phyloP scores from a whole-genome alignment of 1,140 invertebrate species.

The Magallana ariakensis region DNA sequence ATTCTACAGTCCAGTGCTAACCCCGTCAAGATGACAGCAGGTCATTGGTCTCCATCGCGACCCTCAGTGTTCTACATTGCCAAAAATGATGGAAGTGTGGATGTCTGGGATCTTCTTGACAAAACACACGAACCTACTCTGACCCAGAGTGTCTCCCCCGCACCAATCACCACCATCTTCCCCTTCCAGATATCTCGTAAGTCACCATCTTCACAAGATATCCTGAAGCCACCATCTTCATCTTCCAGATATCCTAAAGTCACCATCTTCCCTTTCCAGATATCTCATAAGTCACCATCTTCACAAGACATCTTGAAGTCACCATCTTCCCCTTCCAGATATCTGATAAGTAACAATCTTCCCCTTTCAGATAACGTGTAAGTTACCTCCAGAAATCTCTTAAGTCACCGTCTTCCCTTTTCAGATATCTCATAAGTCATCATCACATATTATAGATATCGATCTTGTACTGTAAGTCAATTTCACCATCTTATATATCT shows the following conservation, averaged over 20 bases:
- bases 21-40: conserved; percentile 69
- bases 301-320: too few relatives aligned
- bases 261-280: too few relatives aligned
- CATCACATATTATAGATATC: too few relatives aligned
- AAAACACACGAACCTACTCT: conserved; percentile 80
- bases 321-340: too few relatives aligned
- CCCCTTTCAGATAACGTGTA: not conserved
- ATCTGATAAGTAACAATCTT: not conserved
- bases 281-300: too few relatives aligned
- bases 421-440: not conserved
- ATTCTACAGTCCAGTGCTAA: conserved; percentile 73
- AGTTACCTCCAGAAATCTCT: too few relatives aligned
- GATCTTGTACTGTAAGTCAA: too few relatives aligned
- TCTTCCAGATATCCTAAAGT: too few relatives aligned
- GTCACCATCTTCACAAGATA: conserved; percentile 31
- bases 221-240: too few relatives aligned
- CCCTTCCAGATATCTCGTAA: conserved; percentile 76
- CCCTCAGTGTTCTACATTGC: conserved; percentile 81
- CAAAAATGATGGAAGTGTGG: conserved; percentile 80
- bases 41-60: conserved; percentile 79
- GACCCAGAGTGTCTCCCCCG: conserved; percentile 77
- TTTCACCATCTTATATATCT: too few relatives aligned
- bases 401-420: not conserved
- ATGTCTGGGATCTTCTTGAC: conserved; percentile 81
- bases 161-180: conserved; percentile 74